These are phyloP conservation scores for Lucilia sericata DNA, from an alignment of 1,140 invertebrate species.

Conservation along the genomic window DNA sequence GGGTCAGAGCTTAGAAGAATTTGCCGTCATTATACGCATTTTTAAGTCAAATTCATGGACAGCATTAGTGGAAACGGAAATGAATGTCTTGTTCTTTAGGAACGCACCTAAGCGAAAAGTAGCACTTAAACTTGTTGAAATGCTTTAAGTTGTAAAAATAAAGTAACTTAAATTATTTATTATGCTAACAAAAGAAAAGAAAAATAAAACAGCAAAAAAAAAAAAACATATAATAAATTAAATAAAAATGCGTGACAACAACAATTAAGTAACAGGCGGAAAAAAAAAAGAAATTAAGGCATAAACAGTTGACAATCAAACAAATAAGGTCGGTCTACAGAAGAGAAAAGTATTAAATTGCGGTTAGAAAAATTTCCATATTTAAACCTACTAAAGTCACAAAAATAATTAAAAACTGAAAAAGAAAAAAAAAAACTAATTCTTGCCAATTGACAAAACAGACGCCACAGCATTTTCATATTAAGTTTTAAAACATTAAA, in stretches of 20 bases:
- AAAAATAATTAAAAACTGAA: neutral
- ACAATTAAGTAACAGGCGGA: neutral
- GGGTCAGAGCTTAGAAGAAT: neutral
- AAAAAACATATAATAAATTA: neutral
- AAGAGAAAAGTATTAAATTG: neutral
- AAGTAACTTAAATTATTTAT: neutral
- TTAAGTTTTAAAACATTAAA: slow-evolving; percentile 22
- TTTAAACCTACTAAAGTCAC: neutral
- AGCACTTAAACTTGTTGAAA: slow-evolving; percentile 19
- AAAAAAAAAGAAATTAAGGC: neutral
- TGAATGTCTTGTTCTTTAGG: neutral
- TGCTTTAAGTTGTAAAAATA: neutral
- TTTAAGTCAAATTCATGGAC: neutral
- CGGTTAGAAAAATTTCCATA: neutral
- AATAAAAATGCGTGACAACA: neutral
- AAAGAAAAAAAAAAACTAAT: neutral
- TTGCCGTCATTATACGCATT: neutral
- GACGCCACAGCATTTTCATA: slow-evolving; percentile 22
- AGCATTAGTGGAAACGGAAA: neutral
- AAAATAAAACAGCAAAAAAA: neutral
- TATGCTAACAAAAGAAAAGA: neutral
- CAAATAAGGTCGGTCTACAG: neutral
- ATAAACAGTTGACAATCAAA: neutral
- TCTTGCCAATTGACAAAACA: slow-evolving; percentile 30
- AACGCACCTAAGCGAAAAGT: neutral